Conservation (phyloP, 2,888 invertebrate genomes). For the Tiliacea aurago region DNA sequence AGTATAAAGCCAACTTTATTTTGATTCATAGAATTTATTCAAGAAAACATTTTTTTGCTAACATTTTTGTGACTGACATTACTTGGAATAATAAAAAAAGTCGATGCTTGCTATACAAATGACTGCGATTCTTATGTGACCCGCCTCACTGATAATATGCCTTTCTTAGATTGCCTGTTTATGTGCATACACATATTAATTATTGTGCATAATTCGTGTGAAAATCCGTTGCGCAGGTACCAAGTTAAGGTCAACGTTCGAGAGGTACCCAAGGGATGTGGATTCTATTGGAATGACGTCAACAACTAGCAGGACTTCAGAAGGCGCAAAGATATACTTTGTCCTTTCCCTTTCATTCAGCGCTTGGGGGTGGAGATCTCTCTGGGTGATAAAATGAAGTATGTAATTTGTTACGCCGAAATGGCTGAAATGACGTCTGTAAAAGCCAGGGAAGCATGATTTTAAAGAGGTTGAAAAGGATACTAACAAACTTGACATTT, state of each 20-base stretch:
- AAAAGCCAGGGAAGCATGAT: slow-evolving; percentile 73
- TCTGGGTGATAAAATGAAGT: slow-evolving; percentile 53
- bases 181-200: not conserved
- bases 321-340: slow-evolving; percentile 74
- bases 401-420: slow-evolving; percentile 79
- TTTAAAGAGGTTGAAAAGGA: slow-evolving; percentile 53
- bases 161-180: not conserved
- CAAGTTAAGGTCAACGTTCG: slow-evolving; percentile 73
- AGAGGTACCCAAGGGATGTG: slow-evolving; percentile 89
- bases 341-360: slow-evolving; percentile 76
- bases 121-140: not conserved
- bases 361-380: slow-evolving; percentile 58
- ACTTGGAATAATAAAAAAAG: slow-evolving; percentile 27
- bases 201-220: too few relatives aligned
- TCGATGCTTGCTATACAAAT: not conserved
- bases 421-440: slow-evolving; percentile 81
- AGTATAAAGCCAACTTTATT: not conserved
- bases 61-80: slow-evolving; percentile 51
- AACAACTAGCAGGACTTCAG: slow-evolving; percentile 90
- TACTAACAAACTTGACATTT: slow-evolving; percentile 7
- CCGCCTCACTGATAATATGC: not conserved
- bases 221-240: slow-evolving; percentile 56
- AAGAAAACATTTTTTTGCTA: slow-evolving; percentile 12
- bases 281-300: slow-evolving; percentile 90
- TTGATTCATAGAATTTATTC: not conserved